phyloP scores from a whole-genome alignment of 2,797 vertebrate species.

The Amblyraja radiata region DNA sequence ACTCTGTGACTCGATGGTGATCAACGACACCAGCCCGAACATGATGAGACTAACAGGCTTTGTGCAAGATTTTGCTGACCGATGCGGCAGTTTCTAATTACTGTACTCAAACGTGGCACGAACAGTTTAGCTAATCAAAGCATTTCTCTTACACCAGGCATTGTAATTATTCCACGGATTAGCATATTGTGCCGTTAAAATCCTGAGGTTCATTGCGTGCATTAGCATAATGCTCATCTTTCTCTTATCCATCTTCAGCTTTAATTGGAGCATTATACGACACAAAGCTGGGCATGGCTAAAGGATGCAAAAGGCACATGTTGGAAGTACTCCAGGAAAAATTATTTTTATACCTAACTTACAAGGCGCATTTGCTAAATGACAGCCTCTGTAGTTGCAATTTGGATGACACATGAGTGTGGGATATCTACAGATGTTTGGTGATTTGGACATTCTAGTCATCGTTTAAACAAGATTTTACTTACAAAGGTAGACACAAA shows the following conservation, averaged over 20 bases:
- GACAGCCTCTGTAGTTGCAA: neutral
- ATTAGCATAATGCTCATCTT: neutral
- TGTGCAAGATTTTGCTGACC: neutral
- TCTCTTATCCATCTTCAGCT: neutral
- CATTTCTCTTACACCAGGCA: neutral
- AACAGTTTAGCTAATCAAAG: slow-evolving; percentile 16
- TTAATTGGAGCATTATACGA: slow-evolving; percentile 5
- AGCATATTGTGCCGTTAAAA: neutral
- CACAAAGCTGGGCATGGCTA: neutral
- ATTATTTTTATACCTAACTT: neutral
- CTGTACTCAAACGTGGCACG: neutral
- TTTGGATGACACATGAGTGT: neutral
- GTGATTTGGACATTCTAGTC: neutral
- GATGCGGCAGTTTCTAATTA: neutral
- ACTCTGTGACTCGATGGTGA: neutral
- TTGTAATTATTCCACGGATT: neutral
- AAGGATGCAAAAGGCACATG: neutral
- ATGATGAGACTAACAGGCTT: neutral
- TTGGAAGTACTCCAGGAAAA: neutral
- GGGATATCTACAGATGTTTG: neutral
- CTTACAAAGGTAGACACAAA: no score
- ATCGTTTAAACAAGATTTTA: neutral
- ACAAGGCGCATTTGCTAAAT: neutral
- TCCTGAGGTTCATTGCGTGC: neutral
- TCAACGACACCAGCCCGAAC: neutral